These are phyloP conservation scores for Ptilonorhynchus violaceus DNA, from an alignment of 2,113 vertebrate species.

Conservation along the genomic window DNA sequence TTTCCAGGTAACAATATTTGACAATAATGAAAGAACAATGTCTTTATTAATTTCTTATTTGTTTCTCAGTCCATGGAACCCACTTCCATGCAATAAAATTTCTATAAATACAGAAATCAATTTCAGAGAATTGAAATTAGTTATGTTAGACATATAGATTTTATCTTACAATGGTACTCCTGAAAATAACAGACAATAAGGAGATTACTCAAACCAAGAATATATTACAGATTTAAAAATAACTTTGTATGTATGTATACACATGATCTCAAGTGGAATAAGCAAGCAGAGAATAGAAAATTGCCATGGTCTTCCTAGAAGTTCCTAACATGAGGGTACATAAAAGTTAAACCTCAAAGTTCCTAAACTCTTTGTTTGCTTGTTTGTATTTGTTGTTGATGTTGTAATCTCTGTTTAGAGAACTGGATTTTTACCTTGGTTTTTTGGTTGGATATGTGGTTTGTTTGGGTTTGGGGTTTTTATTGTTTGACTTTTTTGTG, in stretches of 20 bases:
- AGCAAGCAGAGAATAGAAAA: neutral
- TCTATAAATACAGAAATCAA: neutral
- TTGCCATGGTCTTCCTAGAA: neutral
- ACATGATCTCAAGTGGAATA: neutral
- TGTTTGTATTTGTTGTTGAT: neutral
- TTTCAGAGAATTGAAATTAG: neutral
- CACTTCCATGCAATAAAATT: fast-evolving
- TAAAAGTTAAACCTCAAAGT: neutral
- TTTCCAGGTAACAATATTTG: neutral
- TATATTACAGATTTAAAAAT: neutral
- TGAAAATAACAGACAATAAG: neutral
- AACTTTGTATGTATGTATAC: neutral
- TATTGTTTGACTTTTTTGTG: neutral
- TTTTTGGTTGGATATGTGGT: neutral
- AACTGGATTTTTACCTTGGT: neutral
- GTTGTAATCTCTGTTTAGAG: neutral
- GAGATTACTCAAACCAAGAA: neutral
- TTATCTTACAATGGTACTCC: neutral
- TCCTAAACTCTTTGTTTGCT: neutral
- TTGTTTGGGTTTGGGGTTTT: neutral
- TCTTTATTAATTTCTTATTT: neutral
- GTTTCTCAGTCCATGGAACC: neutral
- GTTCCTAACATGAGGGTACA: fast-evolving
- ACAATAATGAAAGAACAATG: neutral
- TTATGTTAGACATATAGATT: neutral